Conservation (phyloP, 2,888 invertebrate species). For the Eristalis intricaria region DNA sequence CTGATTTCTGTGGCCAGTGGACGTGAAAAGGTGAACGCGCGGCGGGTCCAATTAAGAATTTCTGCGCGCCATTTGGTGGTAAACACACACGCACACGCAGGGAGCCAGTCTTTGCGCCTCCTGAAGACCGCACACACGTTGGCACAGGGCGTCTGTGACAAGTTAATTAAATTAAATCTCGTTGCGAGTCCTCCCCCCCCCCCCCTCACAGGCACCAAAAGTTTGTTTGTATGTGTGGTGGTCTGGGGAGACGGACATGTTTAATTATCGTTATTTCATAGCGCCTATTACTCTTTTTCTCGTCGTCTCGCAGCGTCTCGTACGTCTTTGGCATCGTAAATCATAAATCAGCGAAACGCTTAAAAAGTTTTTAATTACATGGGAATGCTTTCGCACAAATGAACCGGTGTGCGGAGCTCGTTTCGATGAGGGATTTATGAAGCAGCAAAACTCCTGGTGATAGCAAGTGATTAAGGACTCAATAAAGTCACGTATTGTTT, state of each 20-base stretch:
- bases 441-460: not conserved
- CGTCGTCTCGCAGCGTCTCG: not conserved
- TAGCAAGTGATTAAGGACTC: not conserved
- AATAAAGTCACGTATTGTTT: not conserved
- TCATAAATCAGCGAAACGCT: slow-evolving; percentile 25
- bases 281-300: not conserved
- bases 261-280: slow-evolving; percentile 38
- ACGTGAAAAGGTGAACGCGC: not conserved
- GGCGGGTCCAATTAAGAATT: slow-evolving; percentile 25
- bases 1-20: not conserved
- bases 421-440: not conserved
- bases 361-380: slow-evolving; percentile 13
- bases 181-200: not conserved
- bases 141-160: slow-evolving; percentile 68
- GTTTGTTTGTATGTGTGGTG: slow-evolving; percentile 31
- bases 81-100: slow-evolving; percentile 9
- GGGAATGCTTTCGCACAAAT: not conserved
- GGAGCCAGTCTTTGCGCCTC: not conserved
- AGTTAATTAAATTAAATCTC: slow-evolving; percentile 74
- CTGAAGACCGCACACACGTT: slow-evolving; percentile 15
- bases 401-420: not conserved
- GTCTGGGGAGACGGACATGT: slow-evolving; percentile 65
- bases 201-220: no score
- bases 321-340: not conserved
- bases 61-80: slow-evolving; percentile 21